These are phyloP conservation scores for Rhopilema esculentum DNA, from an alignment of 30 jellyfish, hydroid and myxozoan species.

Conservation along the genomic window DNA sequence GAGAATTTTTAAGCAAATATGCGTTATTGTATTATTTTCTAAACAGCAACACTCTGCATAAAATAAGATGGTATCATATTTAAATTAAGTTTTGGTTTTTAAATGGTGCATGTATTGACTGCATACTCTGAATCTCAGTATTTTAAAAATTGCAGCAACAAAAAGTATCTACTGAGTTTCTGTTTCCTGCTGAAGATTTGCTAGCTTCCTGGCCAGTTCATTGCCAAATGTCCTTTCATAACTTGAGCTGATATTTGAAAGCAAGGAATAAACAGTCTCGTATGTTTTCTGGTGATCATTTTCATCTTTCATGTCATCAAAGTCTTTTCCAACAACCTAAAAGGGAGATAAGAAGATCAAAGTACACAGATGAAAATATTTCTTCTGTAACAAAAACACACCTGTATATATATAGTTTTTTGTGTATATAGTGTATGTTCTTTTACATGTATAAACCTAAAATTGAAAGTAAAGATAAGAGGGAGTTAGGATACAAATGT, in stretches of 20 bases:
- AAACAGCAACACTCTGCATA: no score
- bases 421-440: no score
- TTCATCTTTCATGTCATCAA: slow-evolving; percentile 12
- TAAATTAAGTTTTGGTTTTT: no score
- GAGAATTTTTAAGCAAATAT: no score
- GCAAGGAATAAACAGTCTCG: slow-evolving; percentile 69
- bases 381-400: no score
- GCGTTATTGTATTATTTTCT: no score
- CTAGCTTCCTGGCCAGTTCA: slow-evolving; percentile 60
- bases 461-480: no score
- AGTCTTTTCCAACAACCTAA: slow-evolving; percentile 70
- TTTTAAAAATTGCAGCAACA: not conserved
- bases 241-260: slow-evolving; percentile 66
- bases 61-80: no score
- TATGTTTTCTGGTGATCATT: slow-evolving; percentile 11
- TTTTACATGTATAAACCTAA: no score
- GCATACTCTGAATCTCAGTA: not conserved
- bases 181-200: not conserved
- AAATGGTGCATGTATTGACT: not conserved
- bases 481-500: no score
- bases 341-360: not conserved
- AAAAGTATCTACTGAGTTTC: not conserved
- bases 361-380: not conserved
- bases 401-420: no score
- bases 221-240: slow-evolving; percentile 57